Conservation (phyloP, 2,113 vertebrate species). For the Solea solea region DNA sequence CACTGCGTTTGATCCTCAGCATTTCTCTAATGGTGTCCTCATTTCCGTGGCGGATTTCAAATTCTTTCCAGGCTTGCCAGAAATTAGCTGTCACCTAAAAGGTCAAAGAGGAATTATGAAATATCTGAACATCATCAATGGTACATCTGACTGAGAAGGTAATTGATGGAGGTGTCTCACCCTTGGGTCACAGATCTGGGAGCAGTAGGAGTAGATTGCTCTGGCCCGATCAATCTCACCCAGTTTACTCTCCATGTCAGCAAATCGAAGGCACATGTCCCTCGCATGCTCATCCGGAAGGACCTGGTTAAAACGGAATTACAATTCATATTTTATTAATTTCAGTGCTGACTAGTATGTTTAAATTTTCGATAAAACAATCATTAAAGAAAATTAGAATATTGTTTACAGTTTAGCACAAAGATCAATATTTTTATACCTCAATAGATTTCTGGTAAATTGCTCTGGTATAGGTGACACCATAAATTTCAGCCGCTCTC, state of each 20-base stretch:
- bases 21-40: conserved; percentile 94
- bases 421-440: conserved; percentile 68
- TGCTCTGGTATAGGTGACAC: conserved; percentile 91
- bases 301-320: conserved; percentile 70
- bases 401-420: background rate
- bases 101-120: background rate
- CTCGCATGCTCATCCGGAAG: conserved; percentile 90
- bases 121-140: background rate
- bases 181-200: conserved; percentile 94
- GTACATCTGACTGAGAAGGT: background rate
- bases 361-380: background rate
- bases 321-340: background rate
- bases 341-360: background rate
- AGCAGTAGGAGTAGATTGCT: conserved; percentile 95
- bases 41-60: conserved; percentile 93
- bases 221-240: conserved; percentile 92
- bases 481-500: conserved; percentile 92
- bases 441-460: conserved; percentile 95
- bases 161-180: conserved; percentile 67
- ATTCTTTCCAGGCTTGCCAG: conserved; percentile 96
- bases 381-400: background rate
- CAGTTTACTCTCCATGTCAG: conserved; percentile 94
- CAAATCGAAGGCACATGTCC: conserved; percentile 93
- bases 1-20: conserved; percentile 92
- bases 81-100: conserved; percentile 86